A percentile compares a stretch with the other conserved stretches of the same genome.
phyloP scores from a whole-genome alignment of 2,888 invertebrate species.

The Xanthorhoe designata region DNA sequence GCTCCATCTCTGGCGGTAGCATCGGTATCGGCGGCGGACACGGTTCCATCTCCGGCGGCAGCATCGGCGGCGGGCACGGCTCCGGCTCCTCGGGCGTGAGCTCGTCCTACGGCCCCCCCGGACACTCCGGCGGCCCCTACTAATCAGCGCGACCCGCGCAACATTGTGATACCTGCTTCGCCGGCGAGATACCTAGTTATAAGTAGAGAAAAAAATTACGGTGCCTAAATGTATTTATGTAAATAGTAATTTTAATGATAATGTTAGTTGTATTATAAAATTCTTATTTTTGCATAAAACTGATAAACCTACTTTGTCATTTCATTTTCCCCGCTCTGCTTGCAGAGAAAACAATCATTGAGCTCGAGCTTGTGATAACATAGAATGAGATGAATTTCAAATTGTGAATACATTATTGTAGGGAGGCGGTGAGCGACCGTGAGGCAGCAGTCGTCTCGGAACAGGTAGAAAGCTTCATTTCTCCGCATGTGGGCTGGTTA shows the following conservation, averaged over 20 bases:
- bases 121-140: slow-evolving; percentile 89
- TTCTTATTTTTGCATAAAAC: slow-evolving; percentile 82
- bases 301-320: slow-evolving; percentile 61
- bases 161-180: slow-evolving; percentile 82
- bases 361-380: slow-evolving; percentile 8
- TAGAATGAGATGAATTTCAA: slow-evolving; percentile 6
- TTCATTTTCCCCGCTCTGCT: slow-evolving; percentile 37
- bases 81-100: slow-evolving; percentile 74
- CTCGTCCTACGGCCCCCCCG: slow-evolving; percentile 88
- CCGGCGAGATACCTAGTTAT: slow-evolving; percentile 80
- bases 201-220: slow-evolving; percentile 85
- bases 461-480: slow-evolving; percentile 78
- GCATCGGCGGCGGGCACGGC: slow-evolving; percentile 55
- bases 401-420: background rate
- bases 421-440: slow-evolving; percentile 48
- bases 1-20: slow-evolving; percentile 44
- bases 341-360: slow-evolving; percentile 4
- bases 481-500: slow-evolving; percentile 62
- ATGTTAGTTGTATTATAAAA: slow-evolving; percentile 83
- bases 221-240: slow-evolving; percentile 86
- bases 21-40: slow-evolving; percentile 52
- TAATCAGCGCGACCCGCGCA: slow-evolving; percentile 69
- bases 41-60: slow-evolving; percentile 43
- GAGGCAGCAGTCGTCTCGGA: slow-evolving; percentile 53
- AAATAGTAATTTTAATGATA: slow-evolving; percentile 85